These are phyloP conservation scores for Dinocampus coccinellae DNA, from an alignment of 2,888 invertebrate genomes.

Conservation along the genomic window DNA sequence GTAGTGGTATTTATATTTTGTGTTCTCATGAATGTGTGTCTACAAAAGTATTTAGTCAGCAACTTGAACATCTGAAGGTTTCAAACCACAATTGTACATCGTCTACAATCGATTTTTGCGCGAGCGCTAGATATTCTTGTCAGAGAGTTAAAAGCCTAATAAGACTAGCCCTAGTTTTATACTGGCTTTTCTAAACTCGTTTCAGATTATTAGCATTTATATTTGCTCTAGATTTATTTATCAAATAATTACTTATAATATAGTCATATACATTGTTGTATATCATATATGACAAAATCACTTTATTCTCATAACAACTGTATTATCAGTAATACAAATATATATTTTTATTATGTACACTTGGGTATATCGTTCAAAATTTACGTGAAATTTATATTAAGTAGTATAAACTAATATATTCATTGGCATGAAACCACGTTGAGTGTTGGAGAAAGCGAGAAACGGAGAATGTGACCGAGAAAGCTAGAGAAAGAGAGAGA, in stretches of 20 bases:
- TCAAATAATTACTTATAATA: neutral
- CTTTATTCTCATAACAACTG: neutral
- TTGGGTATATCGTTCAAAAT: neutral
- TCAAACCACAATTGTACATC: conserved; percentile 5
- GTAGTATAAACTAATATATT: neutral
- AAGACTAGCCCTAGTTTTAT: conserved; percentile 28
- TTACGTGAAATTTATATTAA: neutral
- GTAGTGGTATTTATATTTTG: too few relatives aligned
- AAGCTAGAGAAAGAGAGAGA: neutral
- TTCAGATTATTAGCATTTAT: conserved; percentile 26
- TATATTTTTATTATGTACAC: neutral
- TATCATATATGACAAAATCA: too few relatives aligned
- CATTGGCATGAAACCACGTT: neutral
- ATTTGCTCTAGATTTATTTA: neutral
- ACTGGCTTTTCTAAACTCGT: conserved; percentile 18
- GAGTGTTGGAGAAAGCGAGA: neutral
- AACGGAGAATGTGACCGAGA: too few relatives aligned
- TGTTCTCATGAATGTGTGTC: too few relatives aligned
- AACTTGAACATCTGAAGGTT: neutral
- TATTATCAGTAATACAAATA: neutral
- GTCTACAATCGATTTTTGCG: conserved; percentile 25
- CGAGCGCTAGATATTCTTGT: conserved; percentile 17
- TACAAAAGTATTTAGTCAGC: neutral
- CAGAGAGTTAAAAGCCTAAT: neutral
- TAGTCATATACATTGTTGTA: too few relatives aligned